A percentile compares a stretch with the other conserved stretches of the same genome.
Conservation (phyloP, 2,113 vertebrate species). For the Poicephalus meyeri region DNA sequence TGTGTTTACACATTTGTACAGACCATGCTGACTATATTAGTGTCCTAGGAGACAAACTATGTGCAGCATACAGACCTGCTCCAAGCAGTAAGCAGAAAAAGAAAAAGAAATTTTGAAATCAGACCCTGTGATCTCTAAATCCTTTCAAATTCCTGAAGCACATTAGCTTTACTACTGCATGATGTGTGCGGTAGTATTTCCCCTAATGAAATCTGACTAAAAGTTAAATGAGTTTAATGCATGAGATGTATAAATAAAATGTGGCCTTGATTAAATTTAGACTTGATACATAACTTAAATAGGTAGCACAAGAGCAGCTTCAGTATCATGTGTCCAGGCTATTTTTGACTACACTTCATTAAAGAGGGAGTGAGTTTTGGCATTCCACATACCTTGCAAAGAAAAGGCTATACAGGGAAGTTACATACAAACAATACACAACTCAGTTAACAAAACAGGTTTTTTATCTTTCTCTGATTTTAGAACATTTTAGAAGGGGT, state of each 20-base stretch:
- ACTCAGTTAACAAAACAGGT: background rate
- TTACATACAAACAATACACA: background rate
- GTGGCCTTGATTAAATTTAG: conserved; percentile 84
- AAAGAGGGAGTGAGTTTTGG: conserved; percentile 66
- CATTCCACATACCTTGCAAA: conserved; percentile 46
- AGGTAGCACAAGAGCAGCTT: conserved; percentile 75
- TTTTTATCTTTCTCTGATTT: background rate
- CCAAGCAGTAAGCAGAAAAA: conserved; percentile 66
- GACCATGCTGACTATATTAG: conserved; percentile 84
- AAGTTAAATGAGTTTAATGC: conserved; percentile 86
- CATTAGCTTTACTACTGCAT: conserved; percentile 83
- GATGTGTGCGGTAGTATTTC: conserved; percentile 82
- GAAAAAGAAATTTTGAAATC: conserved; percentile 81
- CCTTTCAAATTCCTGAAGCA: conserved; percentile 84
- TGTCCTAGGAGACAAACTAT: conserved; percentile 79
- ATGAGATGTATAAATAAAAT: conserved; percentile 86
- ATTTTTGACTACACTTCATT: conserved; percentile 64
- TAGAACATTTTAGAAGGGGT: background rate
- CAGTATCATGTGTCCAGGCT: conserved; percentile 73
- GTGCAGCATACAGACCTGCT: conserved; percentile 66
- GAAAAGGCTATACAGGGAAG: background rate
- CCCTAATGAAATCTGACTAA: conserved; percentile 85
- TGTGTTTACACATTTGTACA: conserved; percentile 83
- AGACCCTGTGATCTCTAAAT: conserved; percentile 82
- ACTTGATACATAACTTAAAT: conserved; percentile 81